These are phyloP conservation scores for Platalea minor DNA, from an alignment of 2,797 vertebrate species.

Conservation along the genomic window DNA sequence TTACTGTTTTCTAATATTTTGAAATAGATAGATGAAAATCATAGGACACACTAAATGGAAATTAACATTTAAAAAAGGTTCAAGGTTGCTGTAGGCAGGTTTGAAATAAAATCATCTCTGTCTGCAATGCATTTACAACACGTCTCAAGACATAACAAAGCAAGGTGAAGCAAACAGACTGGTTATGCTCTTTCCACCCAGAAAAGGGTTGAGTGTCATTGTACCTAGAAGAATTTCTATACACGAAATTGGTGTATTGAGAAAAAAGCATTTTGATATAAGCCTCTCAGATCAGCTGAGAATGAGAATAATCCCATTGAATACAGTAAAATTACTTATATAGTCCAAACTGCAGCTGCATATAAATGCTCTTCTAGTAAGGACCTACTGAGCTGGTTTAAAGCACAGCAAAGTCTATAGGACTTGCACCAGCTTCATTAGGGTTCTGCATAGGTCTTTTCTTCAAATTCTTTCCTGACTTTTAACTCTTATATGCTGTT, in stretches of 20 bases:
- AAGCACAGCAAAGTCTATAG: background rate
- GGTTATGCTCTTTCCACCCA: background rate
- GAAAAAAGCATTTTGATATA: background rate
- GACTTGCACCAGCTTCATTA: background rate
- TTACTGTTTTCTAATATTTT: background rate
- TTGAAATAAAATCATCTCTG: background rate
- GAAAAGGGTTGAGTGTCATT: background rate
- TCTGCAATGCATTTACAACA: background rate
- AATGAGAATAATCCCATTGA: background rate
- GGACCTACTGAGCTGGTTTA: background rate
- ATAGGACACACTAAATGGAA: constrained; percentile 1
- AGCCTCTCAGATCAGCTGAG: background rate
- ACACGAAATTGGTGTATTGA: background rate
- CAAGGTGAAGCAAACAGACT: background rate
- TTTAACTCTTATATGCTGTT: background rate
- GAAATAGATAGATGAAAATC: constrained; percentile 1
- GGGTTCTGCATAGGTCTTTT: background rate
- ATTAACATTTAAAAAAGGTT: background rate
- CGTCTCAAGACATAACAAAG: background rate
- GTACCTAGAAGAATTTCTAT: background rate
- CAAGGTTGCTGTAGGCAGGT: background rate
- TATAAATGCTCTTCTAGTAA: background rate
- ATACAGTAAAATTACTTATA: background rate
- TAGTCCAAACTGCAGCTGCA: background rate
- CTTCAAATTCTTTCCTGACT: background rate